Conservation (phyloP, 2,113 vertebrate species). For the Macrotis lagotis region DNA sequence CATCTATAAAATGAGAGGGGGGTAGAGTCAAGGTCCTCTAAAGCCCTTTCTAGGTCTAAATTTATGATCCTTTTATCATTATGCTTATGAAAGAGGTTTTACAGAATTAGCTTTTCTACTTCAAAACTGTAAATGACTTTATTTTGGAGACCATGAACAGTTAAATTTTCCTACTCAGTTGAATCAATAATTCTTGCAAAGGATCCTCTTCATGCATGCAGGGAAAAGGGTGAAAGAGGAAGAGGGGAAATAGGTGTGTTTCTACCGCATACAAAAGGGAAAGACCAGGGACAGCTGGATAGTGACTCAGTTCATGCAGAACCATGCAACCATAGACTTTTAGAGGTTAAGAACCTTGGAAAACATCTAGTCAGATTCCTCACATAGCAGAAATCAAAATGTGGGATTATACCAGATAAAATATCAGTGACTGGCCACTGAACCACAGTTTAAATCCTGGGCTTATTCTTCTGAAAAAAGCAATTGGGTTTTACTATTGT, state of each 20-base stretch:
- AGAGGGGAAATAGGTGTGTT: background rate
- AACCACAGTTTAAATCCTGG: constrained; percentile 66
- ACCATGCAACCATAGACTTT: constrained; percentile 9
- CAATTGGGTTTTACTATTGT: constrained; percentile 59
- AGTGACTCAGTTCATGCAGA: background rate
- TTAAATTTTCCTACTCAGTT: background rate
- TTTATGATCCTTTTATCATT: background rate
- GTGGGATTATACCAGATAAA: constrained; percentile 27
- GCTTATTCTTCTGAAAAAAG: constrained; percentile 65
- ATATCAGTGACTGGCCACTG: constrained; percentile 46
- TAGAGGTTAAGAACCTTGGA: background rate
- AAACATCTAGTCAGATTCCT: background rate
- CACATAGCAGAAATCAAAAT: constrained; percentile 26
- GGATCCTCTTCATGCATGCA: background rate
- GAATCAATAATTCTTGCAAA: background rate
- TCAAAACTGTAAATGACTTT: background rate
- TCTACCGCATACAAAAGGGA: background rate
- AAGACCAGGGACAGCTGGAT: background rate
- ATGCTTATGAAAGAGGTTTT: constrained; percentile 37
- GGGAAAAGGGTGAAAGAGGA: background rate
- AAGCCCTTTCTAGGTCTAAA: background rate
- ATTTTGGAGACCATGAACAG: constrained; percentile 19
- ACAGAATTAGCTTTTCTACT: constrained; percentile 37
- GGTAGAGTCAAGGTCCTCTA: background rate
- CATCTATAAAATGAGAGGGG: background rate